These are phyloP conservation scores for Talpa occidentalis DNA, from an alignment of 2,113 vertebrate genomes.

Conservation along the genomic window DNA sequence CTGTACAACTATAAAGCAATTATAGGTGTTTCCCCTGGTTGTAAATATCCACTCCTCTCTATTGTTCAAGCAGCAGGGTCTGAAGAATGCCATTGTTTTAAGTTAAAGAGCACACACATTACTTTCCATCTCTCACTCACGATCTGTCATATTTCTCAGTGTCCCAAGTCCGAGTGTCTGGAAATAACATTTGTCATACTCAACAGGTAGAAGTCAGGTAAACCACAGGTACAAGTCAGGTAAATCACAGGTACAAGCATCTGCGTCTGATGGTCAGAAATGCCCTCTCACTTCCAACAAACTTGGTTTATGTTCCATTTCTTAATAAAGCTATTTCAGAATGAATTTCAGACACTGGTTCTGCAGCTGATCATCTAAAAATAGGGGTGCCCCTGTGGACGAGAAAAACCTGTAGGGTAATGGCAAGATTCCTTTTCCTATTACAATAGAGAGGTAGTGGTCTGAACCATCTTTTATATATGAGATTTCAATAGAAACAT, in stretches of 20 bases:
- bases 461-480: not conserved
- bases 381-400: not conserved
- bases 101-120: not conserved
- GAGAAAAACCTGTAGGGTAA: not conserved
- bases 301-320: not conserved
- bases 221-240: conserved; percentile 18
- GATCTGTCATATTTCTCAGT: conserved; percentile 11
- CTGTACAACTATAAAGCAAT: not conserved
- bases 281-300: conserved; percentile 2
- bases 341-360: not conserved
- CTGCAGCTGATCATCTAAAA: not conserved
- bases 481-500: not conserved
- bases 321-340: not conserved
- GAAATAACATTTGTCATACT: conserved; percentile 31
- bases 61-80: not conserved
- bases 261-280: conserved; percentile 40
- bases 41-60: not conserved
- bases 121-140: conserved; percentile 9
- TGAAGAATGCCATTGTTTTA: not conserved
- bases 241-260: conserved; percentile 20
- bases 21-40: not conserved
- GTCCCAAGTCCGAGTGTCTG: not conserved
- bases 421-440: conserved; percentile 1
- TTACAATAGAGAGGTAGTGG: not conserved
- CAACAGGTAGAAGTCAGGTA: not conserved